Conservation (phyloP, 2,113 vertebrate species). For the Plestiodon gilberti region DNA sequence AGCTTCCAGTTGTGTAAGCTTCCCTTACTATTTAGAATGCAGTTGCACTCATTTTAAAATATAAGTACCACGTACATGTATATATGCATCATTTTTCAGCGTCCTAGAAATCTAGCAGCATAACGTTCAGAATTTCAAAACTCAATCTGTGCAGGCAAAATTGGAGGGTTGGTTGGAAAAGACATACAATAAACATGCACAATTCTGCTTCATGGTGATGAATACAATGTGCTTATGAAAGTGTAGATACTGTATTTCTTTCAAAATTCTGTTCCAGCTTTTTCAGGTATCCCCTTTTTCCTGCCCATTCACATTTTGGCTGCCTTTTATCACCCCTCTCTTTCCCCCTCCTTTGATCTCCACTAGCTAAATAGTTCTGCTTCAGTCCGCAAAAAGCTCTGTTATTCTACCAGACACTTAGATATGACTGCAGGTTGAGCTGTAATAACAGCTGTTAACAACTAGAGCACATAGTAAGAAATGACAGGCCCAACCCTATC, state of each 20-base stretch:
- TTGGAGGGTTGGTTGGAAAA: background rate
- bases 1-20: background rate
- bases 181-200: background rate
- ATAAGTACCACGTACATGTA: background rate
- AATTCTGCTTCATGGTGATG: no score
- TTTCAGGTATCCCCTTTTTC: background rate
- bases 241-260: background rate
- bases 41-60: background rate
- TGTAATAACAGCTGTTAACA: background rate
- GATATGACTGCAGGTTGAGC: background rate
- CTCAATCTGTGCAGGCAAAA: background rate
- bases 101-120: background rate
- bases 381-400: background rate
- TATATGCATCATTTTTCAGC: background rate
- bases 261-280: background rate
- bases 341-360: background rate
- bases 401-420: background rate
- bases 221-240: background rate
- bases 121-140: no score
- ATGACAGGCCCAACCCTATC: background rate
- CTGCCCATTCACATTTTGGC: background rate
- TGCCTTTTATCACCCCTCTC: no score
- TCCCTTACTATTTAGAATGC: background rate
- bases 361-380: background rate
- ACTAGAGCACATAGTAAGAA: background rate